phyloP scores from a whole-genome alignment of 2,888 invertebrate species.

The Polydrusus tereticollis region DNA sequence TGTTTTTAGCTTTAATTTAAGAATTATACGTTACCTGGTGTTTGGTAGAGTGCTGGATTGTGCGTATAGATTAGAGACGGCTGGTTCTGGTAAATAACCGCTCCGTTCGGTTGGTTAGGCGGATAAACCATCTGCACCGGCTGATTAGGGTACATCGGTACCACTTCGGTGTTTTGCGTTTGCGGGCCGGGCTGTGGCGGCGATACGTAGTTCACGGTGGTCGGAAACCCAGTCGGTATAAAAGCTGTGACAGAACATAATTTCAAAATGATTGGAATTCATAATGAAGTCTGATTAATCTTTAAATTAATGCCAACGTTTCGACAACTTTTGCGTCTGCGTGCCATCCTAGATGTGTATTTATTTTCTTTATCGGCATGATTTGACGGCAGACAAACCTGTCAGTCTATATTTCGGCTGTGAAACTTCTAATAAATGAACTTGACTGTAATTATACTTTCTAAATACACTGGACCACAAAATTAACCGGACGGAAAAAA shows the following conservation, averaged over 20 bases:
- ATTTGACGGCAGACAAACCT: too few species aligned
- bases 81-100: slow-evolving; percentile 58
- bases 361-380: too few species aligned
- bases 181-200: slow-evolving; percentile 28
- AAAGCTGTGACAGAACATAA: slow-evolving; percentile 49
- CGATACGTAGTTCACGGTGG: slow-evolving; percentile 46
- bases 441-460: too few species aligned
- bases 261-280: not conserved
- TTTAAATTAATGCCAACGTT: too few species aligned
- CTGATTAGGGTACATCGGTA: slow-evolving; percentile 58
- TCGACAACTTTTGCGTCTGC: too few species aligned
- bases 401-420: too few species aligned
- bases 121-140: slow-evolving; percentile 58
- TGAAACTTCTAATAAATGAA: too few species aligned
- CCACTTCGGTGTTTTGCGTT: slow-evolving; percentile 53
- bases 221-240: slow-evolving; percentile 45
- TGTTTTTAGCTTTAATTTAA: not conserved
- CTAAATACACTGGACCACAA: too few species aligned
- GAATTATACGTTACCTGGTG: slow-evolving; percentile 21
- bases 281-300: too few species aligned
- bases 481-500: too few species aligned
- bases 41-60: slow-evolving; percentile 48
- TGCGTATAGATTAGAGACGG: slow-evolving; percentile 60
- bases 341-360: too few species aligned
- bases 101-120: slow-evolving; percentile 53